Conservation (phyloP, 2,888 invertebrate species). For the Corythucha ciliata region DNA sequence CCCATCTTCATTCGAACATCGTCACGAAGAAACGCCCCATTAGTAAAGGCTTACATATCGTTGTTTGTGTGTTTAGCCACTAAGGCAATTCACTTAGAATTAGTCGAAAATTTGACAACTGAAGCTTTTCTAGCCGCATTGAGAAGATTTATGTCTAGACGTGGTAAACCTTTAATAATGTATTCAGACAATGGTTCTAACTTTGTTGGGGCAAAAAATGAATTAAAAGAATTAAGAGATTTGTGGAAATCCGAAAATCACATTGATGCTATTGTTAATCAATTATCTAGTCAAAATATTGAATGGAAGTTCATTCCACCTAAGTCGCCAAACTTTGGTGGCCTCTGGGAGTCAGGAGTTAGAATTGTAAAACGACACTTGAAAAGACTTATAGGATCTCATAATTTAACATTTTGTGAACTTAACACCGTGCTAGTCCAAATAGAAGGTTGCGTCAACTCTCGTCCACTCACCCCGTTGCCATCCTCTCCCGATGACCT, state of each 20-base stretch:
- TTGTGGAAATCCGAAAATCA: too few relatives aligned
- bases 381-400: neutral
- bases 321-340: neutral
- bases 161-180: slow-evolving; percentile 33
- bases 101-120: slow-evolving; percentile 36
- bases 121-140: slow-evolving; percentile 36
- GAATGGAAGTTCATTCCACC: slow-evolving; percentile 9
- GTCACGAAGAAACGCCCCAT: neutral
- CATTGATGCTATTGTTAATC: too few relatives aligned
- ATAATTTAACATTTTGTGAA: slow-evolving; percentile 9
- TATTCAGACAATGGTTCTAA: slow-evolving; percentile 39
- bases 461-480: slow-evolving; percentile 10
- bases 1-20: slow-evolving; percentile 20
- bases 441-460: slow-evolving; percentile 20
- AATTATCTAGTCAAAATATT: too few relatives aligned
- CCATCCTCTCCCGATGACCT: slow-evolving; percentile 8
- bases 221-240: too few relatives aligned
- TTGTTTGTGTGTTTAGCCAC: slow-evolving; percentile 20
- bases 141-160: slow-evolving; percentile 33
- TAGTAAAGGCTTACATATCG: slow-evolving; percentile 19
- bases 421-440: neutral
- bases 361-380: neutral
- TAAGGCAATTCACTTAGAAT: slow-evolving; percentile 34
- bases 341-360: neutral
- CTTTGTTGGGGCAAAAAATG: slow-evolving; percentile 35